Base-by-base conservation (phyloP, 2,113 vertebrate species). In the Heterotilapia buettikoferi region DNA sequence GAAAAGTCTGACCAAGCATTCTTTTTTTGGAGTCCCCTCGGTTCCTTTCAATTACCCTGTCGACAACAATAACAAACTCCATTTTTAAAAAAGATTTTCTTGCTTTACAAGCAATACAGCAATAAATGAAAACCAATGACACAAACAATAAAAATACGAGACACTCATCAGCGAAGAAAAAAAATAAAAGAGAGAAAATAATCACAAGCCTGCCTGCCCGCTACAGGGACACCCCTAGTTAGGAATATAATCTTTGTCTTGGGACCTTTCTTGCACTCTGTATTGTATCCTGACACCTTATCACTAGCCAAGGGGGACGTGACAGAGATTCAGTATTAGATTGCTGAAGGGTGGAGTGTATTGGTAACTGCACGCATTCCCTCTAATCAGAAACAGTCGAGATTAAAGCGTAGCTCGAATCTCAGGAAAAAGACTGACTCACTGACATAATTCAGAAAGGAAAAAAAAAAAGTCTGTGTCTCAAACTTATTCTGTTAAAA, bases 301-400 rank as follows among this genome's bases (percentile, higher is more conserved):
- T 92, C 80, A 5, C 10, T 11, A 36, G 52, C 82, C 9, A 12
- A 73, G 45, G 36, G 86, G 71, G 63, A 82, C 11, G 84, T 56
- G 89, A 68, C 47, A 83, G 79, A 89, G 84, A 91, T 80, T 56
- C 9, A 18, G 63, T 50, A 61, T 82, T 90, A 53, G 88, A 88
- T 84, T 40, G 54, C 86, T 61, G 36, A 91, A 86, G 86, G 83
- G 59, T 47, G 71, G 85, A 91, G 85, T 59, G 3, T 85, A 84
- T 88, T 89, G 57, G 90, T 61, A 33, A 56, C 80, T 12, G 86
- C 89, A 85, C 88, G 66, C 88, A n/a, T 52, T 56, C 79, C 53
- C 73, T 59, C 88, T 90, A 89, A 92, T 90, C 90, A 86, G 29
- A 80, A 84, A 76, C 80, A 86, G 86, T 83, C 13, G 5, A 85